Evolutionary conservation across 1,140 invertebrate species (phyloP).

Genomic region (Antheraea mylitta): DNA sequence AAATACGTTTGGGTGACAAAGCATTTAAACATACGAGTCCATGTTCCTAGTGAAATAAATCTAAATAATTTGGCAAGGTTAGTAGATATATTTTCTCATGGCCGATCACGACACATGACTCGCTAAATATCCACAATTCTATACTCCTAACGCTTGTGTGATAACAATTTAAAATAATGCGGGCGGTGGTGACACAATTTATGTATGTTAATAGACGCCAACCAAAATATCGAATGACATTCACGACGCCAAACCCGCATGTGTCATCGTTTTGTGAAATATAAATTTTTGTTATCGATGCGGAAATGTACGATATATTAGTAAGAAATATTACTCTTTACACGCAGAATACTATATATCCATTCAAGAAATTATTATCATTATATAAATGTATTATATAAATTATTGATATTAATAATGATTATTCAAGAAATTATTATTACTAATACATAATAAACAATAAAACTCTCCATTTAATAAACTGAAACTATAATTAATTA

Average conservation of each 20-base stretch:
- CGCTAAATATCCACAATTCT: neutral
- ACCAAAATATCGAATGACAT: slow-evolving; percentile 1
- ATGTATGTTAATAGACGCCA: neutral
- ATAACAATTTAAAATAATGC: neutral
- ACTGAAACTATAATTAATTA: too few species aligned
- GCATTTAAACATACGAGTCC: neutral
- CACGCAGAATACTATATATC: neutral
- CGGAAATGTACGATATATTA: neutral
- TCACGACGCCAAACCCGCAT: neutral
- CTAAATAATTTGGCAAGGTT: neutral
- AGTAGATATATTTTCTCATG: neutral
- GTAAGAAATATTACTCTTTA: neutral
- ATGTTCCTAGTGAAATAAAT: neutral
- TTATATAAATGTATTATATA: too few species aligned
- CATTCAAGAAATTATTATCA: too few species aligned
- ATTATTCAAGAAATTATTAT: too few species aligned
- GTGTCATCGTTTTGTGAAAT: neutral
- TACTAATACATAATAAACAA: too few species aligned
- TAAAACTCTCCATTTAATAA: too few species aligned
- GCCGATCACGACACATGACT: neutral
- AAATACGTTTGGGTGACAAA: neutral
- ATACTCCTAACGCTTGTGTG: neutral
- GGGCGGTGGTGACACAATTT: neutral
- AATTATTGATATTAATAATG: too few species aligned
- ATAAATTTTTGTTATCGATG: neutral